Conservation (phyloP, 2,797 vertebrate species). For the Myotis myotis region DNA sequence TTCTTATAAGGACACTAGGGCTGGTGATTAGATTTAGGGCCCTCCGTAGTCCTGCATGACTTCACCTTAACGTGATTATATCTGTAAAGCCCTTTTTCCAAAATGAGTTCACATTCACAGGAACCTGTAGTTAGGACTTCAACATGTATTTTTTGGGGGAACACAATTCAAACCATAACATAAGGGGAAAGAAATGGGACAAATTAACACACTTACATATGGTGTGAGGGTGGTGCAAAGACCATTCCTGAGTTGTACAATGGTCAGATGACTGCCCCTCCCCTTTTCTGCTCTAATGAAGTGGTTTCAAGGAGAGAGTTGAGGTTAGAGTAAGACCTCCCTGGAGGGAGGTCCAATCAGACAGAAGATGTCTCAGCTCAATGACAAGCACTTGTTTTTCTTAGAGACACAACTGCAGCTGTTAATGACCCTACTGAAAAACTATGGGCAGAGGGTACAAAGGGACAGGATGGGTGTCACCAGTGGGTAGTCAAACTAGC, state of each 20-base stretch:
- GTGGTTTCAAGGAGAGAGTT: background rate
- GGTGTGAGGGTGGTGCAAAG: background rate
- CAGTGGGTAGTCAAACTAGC: background rate
- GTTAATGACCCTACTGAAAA: background rate
- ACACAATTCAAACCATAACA: background rate
- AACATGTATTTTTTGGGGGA: background rate
- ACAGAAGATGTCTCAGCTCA: background rate
- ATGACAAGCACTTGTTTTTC: background rate
- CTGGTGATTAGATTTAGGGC: background rate
- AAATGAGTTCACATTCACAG: background rate
- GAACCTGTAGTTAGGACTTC: background rate
- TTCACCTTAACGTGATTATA: background rate
- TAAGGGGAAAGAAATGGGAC: background rate
- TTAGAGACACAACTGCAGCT: background rate
- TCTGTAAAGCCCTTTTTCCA: background rate
- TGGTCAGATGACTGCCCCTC: background rate
- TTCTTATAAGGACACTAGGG: background rate
- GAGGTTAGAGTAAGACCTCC: background rate
- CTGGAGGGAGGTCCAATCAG: background rate
- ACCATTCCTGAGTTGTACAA: accelerated
- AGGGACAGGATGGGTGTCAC: background rate
- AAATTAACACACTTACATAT: background rate
- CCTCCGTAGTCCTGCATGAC: background rate
- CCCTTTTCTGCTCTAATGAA: background rate
- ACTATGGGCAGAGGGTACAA: background rate